These are phyloP conservation scores for Tenebrosternarchus preto DNA, from an alignment of 2,113 vertebrate genomes.

Conservation along the genomic window DNA sequence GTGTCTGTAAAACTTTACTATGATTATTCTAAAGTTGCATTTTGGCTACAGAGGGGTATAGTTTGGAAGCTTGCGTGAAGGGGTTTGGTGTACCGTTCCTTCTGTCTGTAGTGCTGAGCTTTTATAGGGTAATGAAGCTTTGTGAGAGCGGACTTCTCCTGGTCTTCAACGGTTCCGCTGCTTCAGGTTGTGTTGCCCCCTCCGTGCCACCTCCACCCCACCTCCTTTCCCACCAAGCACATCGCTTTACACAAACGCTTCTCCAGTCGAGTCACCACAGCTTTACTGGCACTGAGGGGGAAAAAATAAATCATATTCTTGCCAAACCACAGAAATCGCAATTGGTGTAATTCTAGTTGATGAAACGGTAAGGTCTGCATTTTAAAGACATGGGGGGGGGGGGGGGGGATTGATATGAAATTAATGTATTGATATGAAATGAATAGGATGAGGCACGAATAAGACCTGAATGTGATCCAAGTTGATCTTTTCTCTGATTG, in stretches of 20 bases:
- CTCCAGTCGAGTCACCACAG: not conserved
- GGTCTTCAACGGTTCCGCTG: not conserved
- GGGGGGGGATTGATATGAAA: too few species aligned
- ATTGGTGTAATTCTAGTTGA: too few species aligned
- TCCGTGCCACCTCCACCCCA: not conserved
- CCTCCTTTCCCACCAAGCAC: not conserved
- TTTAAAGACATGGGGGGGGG: too few species aligned
- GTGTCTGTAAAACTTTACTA: not conserved
- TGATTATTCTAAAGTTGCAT: not conserved
- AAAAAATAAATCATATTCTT: not conserved
- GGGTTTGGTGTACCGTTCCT: constrained; percentile 30
- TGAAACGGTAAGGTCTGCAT: too few species aligned
- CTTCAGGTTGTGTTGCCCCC: too few species aligned
- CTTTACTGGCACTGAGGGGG: not conserved
- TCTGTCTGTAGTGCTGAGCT: constrained; percentile 4
- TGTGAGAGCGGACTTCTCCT: not conserved
- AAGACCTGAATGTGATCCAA: too few species aligned
- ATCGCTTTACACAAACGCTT: constrained; percentile 20
- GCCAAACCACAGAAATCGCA: not conserved
- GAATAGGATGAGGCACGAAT: too few species aligned
- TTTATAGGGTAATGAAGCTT: constrained; percentile 14
- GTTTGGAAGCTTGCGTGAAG: constrained; percentile 15
- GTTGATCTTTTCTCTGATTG: too few species aligned
- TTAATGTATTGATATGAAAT: too few species aligned
- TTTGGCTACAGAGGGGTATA: not conserved